Evolutionary conservation across 2,797 vertebrate species (phyloP), one percentile per base, ranked within the genome.

Genomic region (Choloepus didactylus): DNA sequence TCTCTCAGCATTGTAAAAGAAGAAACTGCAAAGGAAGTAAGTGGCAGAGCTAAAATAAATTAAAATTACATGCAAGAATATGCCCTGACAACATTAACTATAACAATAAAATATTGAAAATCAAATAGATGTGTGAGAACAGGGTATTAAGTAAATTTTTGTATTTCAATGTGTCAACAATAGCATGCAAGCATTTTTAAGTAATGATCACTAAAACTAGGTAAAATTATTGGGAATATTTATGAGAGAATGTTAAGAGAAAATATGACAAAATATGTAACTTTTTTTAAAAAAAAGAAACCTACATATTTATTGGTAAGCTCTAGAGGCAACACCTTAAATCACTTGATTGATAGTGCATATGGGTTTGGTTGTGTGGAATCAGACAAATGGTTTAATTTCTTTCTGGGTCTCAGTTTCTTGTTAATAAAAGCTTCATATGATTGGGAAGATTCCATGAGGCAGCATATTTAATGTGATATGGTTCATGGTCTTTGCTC

Each of bases 1-100:
- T 89, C 77, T 91, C 35, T 95, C 60, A 60, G 12, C 27, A 75
- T 91, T n/a, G 49, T 41, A 79, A 87, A 56, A 90, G 29, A 94
- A 94, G 51, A 94, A 89, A 87, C 29, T 60, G 6, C 11, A 38
- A 81, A 35, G 56, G 6, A 83, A 94, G 31, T 66, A 82, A 82
- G 25, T 23, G 5, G 23, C 44, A 86, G 44, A 89, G 18, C 2
- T 41, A 25, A 44, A 90, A 91, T 56, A 72, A 35, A 51, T 70
- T 29, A 51, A 54, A 70, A 31, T 69, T 86, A 59, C 19, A 73
- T 2, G 9, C 31, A 82, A 85, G 23, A 93, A 75, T 23, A 82
- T 81, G 25, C 15, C 15, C 35, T 87, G 77, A 44, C 14, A 89
- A 82, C 7, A 80, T 59, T 60, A 83, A 83, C 16, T 29, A 9